A percentile compares a stretch with the other conserved stretches of the same genome.
These are phyloP conservation scores for Pseudopleuronectes americanus DNA, from an alignment of 2,797 vertebrate genomes.

Conservation along the genomic window DNA sequence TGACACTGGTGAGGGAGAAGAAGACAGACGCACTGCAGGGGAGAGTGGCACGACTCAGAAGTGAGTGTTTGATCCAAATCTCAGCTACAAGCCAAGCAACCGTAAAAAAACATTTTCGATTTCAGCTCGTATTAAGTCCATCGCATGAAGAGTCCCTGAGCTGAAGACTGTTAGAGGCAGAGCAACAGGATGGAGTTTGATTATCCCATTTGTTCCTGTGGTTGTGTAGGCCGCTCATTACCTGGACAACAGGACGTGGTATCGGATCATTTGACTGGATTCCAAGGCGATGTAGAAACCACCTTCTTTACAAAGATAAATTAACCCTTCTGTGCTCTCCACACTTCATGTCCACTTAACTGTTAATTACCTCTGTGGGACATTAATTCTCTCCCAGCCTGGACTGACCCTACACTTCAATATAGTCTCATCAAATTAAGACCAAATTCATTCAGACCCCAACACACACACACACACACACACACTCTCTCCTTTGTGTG, in stretches of 20 bases:
- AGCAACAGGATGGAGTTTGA: background rate
- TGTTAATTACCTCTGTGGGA: background rate
- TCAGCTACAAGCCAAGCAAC: background rate
- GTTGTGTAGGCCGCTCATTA: background rate
- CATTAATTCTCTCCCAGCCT: background rate
- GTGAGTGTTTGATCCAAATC: background rate
- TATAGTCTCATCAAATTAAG: background rate
- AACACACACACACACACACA: background rate
- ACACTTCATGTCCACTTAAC: background rate
- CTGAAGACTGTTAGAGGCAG: background rate
- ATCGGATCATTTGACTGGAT: background rate
- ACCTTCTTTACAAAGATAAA: background rate
- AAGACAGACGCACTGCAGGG: background rate
- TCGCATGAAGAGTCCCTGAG: background rate
- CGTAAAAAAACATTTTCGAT: background rate
- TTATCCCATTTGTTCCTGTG: background rate
- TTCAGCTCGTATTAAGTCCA: background rate
- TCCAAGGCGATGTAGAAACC: background rate
- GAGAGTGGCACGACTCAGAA: background rate
- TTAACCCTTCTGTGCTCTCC: background rate
- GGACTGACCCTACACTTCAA: background rate
- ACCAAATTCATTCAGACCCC: background rate
- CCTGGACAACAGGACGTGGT: background rate
- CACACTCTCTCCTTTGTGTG: background rate
- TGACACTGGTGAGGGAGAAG: background rate